Conservation (phyloP, 2,888 invertebrate genomes). For the Biston betularia region DNA sequence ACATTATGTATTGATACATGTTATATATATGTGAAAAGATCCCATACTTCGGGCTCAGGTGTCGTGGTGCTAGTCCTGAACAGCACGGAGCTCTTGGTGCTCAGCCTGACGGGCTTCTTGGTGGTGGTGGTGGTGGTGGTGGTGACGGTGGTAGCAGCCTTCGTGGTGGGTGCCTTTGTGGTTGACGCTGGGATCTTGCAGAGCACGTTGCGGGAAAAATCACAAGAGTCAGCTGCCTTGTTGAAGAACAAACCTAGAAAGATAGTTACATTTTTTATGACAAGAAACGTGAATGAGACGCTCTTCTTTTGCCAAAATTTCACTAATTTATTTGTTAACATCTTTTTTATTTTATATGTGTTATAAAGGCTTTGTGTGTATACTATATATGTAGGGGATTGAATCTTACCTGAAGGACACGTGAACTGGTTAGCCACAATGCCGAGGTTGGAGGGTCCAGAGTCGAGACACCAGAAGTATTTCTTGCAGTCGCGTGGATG, state of each 20-base stretch:
- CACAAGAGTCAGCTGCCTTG: slow-evolving; percentile 96
- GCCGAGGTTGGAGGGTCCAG: slow-evolving; percentile 94
- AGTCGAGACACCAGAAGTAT: slow-evolving; percentile 97
- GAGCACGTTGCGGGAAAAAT: slow-evolving; percentile 95
- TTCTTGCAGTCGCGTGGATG: slow-evolving; percentile 97
- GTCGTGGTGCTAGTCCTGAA: slow-evolving; percentile 71
- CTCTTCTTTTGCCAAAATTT: too few relatives aligned
- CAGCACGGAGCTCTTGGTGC: slow-evolving; percentile 73
- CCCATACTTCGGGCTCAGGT: slow-evolving; percentile 69
- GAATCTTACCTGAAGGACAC: slow-evolving; percentile 91
- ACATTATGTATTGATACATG: too few relatives aligned
- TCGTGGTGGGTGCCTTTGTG: slow-evolving; percentile 79
- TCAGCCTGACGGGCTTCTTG: slow-evolving; percentile 73
- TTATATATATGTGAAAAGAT: neutral
- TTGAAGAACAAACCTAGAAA: slow-evolving; percentile 93
- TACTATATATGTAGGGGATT: neutral
- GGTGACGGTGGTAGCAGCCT: slow-evolving; percentile 66
- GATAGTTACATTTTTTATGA: neutral
- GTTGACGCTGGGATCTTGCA: slow-evolving; percentile 89
- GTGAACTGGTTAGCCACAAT: slow-evolving; percentile 97
- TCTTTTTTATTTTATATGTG: too few relatives aligned
- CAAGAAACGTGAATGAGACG: too few relatives aligned
- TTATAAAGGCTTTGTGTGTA: neutral
- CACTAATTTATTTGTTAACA: too few relatives aligned
- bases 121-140: slow-evolving; percentile 73